Evolutionary conservation across 2,797 vertebrate species (phyloP), one percentile per base, ranked within the genome.

Genomic region (Meda fulgida): DNA sequence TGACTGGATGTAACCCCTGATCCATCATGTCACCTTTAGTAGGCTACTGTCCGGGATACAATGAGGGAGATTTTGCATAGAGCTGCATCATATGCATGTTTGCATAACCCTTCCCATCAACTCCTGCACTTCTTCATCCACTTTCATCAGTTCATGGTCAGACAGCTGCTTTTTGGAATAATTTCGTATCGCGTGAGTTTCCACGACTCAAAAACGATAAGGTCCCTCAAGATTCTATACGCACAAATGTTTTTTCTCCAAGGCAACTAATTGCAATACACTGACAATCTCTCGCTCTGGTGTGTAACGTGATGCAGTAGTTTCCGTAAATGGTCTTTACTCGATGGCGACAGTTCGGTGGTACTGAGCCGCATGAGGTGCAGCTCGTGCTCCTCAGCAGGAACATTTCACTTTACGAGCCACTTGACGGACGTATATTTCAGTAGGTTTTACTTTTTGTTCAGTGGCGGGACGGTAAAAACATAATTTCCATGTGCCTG

Each of bases 61-160:
- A 51, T 63, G 7, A 83, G n/a, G 60, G 48, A 83, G 31, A 31
- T 81, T 94, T 93, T 93, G 91, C 92, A 92, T 93, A 80, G 3
- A 86, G 90, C 91, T 89, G 87, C 91, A 93, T 92, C 92, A 90
- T 40, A 60, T 40, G 80, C 63, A 38, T 65, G 77, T 88, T 83
- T 77, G 81, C 78, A 81, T 84, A 34, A 23, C 83, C 46, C 89
- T 40, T 80, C 43, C 78, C 90, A 53, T 43, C 26, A 80, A 85
- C 60, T 69, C 65, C 36, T 55, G 60, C 69, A 80, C 77, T 70
- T 75, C 46, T 77, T 53, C 55, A 26, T 34, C 53, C 46, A 26
- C 63, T 58, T 84, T 55, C 34, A 72, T 80, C 67, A 80, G 23
- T 65, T 29, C 13, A 13, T 31, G 70, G 21, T 55, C 81, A 51